phyloP scores from a whole-genome alignment of 2,113 vertebrate genomes.

The Tragelaphus scriptus region DNA sequence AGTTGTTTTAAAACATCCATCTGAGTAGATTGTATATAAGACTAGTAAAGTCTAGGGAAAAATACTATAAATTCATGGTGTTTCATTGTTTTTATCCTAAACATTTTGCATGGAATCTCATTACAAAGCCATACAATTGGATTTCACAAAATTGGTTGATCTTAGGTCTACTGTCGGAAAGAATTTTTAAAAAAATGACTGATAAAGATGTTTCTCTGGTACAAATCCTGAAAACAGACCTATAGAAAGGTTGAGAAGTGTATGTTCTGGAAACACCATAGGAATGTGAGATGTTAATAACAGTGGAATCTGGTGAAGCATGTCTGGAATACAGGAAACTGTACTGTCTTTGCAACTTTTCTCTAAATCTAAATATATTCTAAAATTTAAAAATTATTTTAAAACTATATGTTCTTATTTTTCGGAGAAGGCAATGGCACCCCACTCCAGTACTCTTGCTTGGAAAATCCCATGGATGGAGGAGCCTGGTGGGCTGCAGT shows the following conservation, averaged over 20 bases:
- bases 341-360: neutral
- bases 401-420: neutral
- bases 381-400: neutral
- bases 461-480: no score
- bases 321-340: neutral
- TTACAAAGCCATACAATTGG: neutral
- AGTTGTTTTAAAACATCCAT: neutral
- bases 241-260: neutral
- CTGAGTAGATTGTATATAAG: neutral
- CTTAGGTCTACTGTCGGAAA: neutral
- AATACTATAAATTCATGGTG: neutral
- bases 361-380: neutral
- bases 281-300: neutral
- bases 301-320: neutral
- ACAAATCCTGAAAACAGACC: neutral
- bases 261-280: neutral
- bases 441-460: no score
- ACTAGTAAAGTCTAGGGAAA: neutral
- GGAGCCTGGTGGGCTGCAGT: no score
- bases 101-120: neutral
- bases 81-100: slow-evolving; percentile 4
- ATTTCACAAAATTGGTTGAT: slow-evolving; percentile 11
- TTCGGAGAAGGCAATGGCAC: neutral
- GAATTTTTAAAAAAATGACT: neutral
- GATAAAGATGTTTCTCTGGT: neutral